Conservation (phyloP, 2,888 invertebrate species). For the Scotopteryx bipunctaria region DNA sequence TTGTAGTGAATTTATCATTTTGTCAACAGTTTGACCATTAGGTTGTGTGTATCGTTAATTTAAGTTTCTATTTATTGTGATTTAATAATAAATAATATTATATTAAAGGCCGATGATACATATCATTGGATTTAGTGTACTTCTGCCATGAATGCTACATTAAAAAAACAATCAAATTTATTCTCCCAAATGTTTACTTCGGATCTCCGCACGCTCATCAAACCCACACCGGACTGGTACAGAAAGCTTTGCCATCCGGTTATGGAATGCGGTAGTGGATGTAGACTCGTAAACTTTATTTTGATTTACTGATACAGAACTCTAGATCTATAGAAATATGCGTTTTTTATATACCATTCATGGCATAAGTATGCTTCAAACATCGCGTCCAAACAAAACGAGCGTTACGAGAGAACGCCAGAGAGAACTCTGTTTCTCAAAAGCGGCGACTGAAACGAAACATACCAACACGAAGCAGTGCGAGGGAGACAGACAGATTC, state of each 20-base stretch:
- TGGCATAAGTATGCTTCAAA: background rate
- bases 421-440: background rate
- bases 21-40: slow-evolving; percentile 43
- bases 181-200: too few species aligned
- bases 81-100: slow-evolving; percentile 51
- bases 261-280: too few species aligned
- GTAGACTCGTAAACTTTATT: too few species aligned
- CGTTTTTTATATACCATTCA: background rate
- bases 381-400: slow-evolving; percentile 7
- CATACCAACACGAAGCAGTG: slow-evolving; percentile 9
- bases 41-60: slow-evolving; percentile 66
- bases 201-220: too few species aligned
- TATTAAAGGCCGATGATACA: slow-evolving; percentile 19
- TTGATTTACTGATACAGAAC: too few species aligned
- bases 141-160: slow-evolving; percentile 6
- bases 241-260: too few species aligned
- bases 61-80: slow-evolving; percentile 73
- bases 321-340: background rate
- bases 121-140: slow-evolving; percentile 26
- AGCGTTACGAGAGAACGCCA: background rate
- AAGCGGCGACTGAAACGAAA: slow-evolving; percentile 16
- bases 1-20: slow-evolving; percentile 29
- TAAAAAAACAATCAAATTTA: too few species aligned
- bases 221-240: too few species aligned
- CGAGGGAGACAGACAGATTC: slow-evolving; percentile 17